These are phyloP conservation scores for Oscheius sp. DNA, from an alignment of 2,888 invertebrate genomes.

Conservation along the genomic window DNA sequence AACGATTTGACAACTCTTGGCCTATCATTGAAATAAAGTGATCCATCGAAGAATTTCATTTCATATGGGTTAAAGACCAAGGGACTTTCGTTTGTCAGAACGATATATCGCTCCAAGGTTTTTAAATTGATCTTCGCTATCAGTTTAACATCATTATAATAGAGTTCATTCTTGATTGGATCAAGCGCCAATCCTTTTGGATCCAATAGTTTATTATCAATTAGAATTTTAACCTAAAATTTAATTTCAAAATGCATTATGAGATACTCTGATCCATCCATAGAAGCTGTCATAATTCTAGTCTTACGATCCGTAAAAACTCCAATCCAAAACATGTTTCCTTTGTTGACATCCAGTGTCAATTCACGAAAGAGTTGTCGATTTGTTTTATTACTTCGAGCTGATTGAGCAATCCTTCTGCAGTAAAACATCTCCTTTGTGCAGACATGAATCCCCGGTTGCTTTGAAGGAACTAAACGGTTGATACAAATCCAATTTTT, in stretches of 20 bases:
- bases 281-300: constrained; percentile 89
- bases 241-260: too few relatives aligned
- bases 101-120: constrained; percentile 35
- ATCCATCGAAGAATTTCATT: constrained; percentile 50
- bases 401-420: constrained; percentile 37
- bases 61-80: constrained; percentile 50
- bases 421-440: constrained; percentile 46
- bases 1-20: too few relatives aligned
- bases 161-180: constrained; percentile 47
- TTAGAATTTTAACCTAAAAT: constrained; percentile 41
- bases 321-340: constrained; percentile 52
- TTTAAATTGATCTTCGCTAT: constrained; percentile 55
- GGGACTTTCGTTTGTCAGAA: constrained; percentile 36
- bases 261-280: constrained; percentile 87
- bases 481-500: not conserved
- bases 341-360: constrained; percentile 47
- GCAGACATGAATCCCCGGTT: constrained; percentile 48
- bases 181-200: constrained; percentile 54
- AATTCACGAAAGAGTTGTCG: constrained; percentile 46
- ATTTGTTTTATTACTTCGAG: constrained; percentile 11
- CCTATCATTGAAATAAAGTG: too few relatives aligned
- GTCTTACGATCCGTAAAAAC: constrained; percentile 76
- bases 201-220: constrained; percentile 47
- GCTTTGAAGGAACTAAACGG: constrained; percentile 38
- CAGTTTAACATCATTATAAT: constrained; percentile 48